Evolutionary conservation across 1,140 invertebrate genomes (phyloP), one percentile per base, ranked within the genome.

Genomic region (Drosophila tristis): DNA sequence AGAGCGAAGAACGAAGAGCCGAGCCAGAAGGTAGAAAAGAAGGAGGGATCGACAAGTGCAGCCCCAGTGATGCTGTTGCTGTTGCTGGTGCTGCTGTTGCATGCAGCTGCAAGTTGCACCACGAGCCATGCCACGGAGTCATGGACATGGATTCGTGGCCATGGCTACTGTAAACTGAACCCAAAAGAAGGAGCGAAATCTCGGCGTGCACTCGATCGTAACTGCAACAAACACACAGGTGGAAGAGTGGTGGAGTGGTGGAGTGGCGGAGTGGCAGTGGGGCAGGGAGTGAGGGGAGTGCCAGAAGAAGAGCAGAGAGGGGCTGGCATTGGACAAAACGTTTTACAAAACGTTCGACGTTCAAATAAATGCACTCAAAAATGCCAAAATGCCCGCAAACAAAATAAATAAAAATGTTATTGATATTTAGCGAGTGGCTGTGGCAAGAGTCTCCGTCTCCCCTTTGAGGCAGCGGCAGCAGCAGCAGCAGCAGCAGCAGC

Each of bases 331-430:
- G 43, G 62, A 84, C 80, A 85, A 85, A 85, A 85, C 81, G 80
- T 76, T 85, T 85, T 85, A 85, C 80, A 85, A 85, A 85, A 85
- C 75, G 78, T 73, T 89, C 75, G 84, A 86, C 84, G 84, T 82
- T 84, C 78, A 82, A 89, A 89, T 89, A 87, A 89, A 89, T 89
- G 84, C 84, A 87, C 84, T 87, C 79, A 84, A 89, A 87, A 87
- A 89, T 84, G 84, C 84, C 84, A 87, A 87, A 87, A 87, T 87
- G 84, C 84, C 84, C 67, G 79, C 79, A 87, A 87, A 87, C 79
- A 87, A 87, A 87, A 87, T 87, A 89, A 87, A 87, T 84, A 87
- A 87, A 87, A 89, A 87, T 89, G 76, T 87, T 87, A 87, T 87
- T 87, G 84, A 87, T 87, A 86, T 86, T 86, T 87, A 87, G 84